These are phyloP conservation scores for Microhierax caerulescens DNA, from an alignment of 2,797 vertebrate species.

Conservation along the genomic window DNA sequence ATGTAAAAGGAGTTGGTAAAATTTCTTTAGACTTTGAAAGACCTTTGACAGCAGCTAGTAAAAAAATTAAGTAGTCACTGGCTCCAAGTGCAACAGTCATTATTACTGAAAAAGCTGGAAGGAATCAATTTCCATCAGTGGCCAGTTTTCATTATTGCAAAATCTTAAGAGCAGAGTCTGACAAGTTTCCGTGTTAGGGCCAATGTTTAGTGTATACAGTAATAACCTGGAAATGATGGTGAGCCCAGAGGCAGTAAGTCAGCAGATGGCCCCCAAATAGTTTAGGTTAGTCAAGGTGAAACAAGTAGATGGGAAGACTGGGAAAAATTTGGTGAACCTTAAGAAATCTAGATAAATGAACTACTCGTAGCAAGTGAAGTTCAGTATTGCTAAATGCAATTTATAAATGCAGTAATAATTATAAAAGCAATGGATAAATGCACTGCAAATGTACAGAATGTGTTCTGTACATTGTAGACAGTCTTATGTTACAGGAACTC, in stretches of 20 bases:
- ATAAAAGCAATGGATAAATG: neutral
- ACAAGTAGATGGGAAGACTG: neutral
- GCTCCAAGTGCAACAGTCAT: neutral
- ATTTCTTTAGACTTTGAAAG: neutral
- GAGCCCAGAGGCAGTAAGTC: neutral
- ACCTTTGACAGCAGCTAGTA: neutral
- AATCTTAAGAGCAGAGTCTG: neutral
- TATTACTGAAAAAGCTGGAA: neutral
- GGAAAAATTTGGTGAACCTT: neutral
- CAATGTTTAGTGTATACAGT: neutral
- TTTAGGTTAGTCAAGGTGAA: neutral
- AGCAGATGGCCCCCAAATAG: neutral
- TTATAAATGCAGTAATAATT: neutral
- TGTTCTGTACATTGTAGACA: neutral
- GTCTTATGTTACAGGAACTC: neutral
- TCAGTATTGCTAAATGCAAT: neutral
- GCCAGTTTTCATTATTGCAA: constrained; percentile 21
- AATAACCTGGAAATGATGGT: neutral
- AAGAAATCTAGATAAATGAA: neutral
- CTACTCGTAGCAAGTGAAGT: neutral
- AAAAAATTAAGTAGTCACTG: neutral
- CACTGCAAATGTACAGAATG: neutral
- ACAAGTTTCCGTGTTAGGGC: neutral
- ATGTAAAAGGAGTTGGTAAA: neutral
- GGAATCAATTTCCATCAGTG: neutral